phyloP scores from a whole-genome alignment of 1,140 invertebrate species.

The Aphaenogaster rudis region DNA sequence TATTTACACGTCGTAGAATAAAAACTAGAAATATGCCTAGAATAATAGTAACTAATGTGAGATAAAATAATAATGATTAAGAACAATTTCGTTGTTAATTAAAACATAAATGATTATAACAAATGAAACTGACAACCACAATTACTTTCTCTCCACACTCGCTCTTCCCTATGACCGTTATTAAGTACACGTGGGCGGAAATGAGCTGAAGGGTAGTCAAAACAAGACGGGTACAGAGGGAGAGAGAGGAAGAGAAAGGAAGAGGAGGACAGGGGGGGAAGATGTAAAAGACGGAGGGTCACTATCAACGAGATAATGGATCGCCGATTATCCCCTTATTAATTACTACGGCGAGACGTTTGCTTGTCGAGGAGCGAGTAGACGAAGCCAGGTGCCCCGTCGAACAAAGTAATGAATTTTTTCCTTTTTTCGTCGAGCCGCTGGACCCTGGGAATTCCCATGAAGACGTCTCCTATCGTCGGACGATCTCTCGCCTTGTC shows the following conservation, averaged over 20 bases:
- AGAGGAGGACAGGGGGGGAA: background rate
- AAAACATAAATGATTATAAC: background rate
- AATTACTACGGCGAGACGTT: constrained; percentile 63
- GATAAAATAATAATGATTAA: background rate
- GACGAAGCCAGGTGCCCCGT: constrained; percentile 62
- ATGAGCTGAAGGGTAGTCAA: constrained; percentile 43
- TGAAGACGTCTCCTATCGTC: background rate
- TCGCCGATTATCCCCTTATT: constrained; percentile 73
- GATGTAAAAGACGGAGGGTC: constrained; percentile 43
- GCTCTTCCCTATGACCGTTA: constrained; percentile 28
- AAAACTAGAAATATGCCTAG: background rate
- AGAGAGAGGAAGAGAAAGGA: background rate
- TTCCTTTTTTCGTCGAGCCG: background rate
- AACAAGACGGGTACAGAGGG: background rate
- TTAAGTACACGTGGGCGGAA: constrained; percentile 73
- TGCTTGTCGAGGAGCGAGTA: constrained; percentile 33
- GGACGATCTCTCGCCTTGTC: background rate
- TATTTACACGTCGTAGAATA: background rate
- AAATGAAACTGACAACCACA: background rate
- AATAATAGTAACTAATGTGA: background rate
- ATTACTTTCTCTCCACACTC: background rate
- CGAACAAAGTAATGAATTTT: constrained; percentile 38
- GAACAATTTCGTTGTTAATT: background rate
- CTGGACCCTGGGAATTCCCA: constrained; percentile 2
- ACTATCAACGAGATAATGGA: constrained; percentile 59